Evolutionary conservation across 2,888 invertebrate species (phyloP).

Genomic region (Clistopyga incitator): DNA sequence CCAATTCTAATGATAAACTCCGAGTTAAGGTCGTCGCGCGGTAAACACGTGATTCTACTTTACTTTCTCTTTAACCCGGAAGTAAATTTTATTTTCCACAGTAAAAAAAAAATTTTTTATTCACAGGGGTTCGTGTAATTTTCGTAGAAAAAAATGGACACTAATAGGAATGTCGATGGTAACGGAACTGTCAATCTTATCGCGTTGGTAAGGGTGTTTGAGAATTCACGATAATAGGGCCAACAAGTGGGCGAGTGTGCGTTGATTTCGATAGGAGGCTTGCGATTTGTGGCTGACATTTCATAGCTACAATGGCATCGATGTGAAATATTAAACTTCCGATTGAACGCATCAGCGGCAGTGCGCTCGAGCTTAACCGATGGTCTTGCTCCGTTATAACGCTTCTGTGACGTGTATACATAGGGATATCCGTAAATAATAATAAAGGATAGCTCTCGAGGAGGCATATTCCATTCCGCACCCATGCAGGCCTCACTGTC

Average conservation of each 20-base stretch:
- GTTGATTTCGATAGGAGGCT: background rate
- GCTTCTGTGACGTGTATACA: background rate
- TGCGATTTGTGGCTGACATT: slow-evolving; percentile 1
- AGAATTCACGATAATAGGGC: background rate
- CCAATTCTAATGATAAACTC: no score
- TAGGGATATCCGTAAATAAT: background rate
- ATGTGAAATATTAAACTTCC: slow-evolving; percentile 54
- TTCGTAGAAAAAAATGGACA: no score
- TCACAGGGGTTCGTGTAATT: no score
- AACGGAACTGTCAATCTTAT: no score
- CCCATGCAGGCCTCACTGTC: slow-evolving; percentile 64
- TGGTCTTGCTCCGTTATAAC: slow-evolving; percentile 31
- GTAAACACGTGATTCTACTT: no score
- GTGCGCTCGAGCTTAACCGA: slow-evolving; percentile 16
- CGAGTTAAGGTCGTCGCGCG: no score
- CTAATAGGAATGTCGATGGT: no score
- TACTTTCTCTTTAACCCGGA: no score
- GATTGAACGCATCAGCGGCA: slow-evolving; percentile 43
- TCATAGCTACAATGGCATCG: slow-evolving; percentile 31
- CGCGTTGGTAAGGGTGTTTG: background rate
- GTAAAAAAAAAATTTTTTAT: no score
- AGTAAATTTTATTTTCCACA: no score
- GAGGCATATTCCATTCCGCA: background rate
- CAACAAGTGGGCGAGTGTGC: background rate
- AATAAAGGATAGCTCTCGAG: background rate